Conservation (phyloP, 2,113 vertebrate species). For the Pyxicephalus adspersus region DNA sequence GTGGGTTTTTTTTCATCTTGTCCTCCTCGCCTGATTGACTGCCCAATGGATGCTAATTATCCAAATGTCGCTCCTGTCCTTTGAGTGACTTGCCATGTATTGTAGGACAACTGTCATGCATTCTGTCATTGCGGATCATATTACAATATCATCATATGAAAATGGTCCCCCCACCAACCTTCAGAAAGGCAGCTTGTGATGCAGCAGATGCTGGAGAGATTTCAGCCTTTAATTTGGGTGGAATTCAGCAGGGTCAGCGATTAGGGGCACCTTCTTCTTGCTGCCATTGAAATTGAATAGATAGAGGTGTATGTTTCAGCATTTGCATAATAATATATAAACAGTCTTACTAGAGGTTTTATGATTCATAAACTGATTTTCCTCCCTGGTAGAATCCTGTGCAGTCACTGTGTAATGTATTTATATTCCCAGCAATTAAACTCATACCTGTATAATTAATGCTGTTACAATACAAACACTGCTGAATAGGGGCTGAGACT, state of each 20-base stretch:
- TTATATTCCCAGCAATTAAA: conserved; percentile 70
- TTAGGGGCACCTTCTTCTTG: conserved; percentile 67
- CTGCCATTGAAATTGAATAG: conserved; percentile 70
- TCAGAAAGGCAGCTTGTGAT: conserved; percentile 75
- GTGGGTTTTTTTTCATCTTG: conserved; percentile 81
- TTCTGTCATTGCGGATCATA: conserved; percentile 85
- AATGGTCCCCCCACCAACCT: conserved; percentile 62
- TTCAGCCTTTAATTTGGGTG: conserved; percentile 72
- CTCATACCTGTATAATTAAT: conserved; percentile 68
- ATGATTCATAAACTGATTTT: conserved; percentile 62
- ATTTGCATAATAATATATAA: conserved; percentile 65
- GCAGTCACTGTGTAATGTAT: conserved; percentile 50
- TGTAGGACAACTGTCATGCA: conserved; percentile 82
- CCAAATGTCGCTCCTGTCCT: conserved; percentile 85
- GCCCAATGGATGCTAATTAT: conserved; percentile 86
- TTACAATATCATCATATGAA: conserved; percentile 84
- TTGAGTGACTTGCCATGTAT: conserved; percentile 82
- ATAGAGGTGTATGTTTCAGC: conserved; percentile 74
- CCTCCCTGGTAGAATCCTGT: conserved; percentile 12
- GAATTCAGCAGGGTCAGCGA: conserved; percentile 65
- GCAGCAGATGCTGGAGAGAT: conserved; percentile 76
- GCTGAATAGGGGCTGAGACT: conserved; percentile 34
- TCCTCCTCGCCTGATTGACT: conserved; percentile 80
- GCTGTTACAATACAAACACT: conserved; percentile 16
- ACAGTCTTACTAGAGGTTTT: conserved; percentile 59